Conservation (phyloP, 2,888 invertebrate genomes). For the Andrena marginata region DNA sequence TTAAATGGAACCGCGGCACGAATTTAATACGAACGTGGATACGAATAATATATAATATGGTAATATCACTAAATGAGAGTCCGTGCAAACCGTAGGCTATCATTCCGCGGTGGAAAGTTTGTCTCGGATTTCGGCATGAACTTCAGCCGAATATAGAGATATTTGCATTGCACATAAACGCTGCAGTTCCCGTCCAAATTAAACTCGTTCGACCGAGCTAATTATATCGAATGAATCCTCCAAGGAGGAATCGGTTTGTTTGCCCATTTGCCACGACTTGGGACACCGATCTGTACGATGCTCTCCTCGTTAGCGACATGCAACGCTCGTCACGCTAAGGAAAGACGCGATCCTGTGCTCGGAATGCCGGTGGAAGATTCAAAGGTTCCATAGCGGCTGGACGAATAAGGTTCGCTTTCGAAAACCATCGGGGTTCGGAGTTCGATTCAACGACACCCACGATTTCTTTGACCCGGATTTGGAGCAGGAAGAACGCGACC, state of each 20-base stretch:
- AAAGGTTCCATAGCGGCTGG: conserved; percentile 14
- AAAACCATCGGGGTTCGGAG: conserved; percentile 27
- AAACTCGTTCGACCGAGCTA: not conserved
- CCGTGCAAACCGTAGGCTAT: conserved; percentile 37
- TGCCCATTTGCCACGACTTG: conserved; percentile 30
- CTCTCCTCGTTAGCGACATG: conserved; percentile 39
- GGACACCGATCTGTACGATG: not conserved
- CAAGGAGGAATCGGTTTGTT: conserved; percentile 15
- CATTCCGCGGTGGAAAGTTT: conserved; percentile 59
- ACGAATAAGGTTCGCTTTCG: conserved; percentile 13
- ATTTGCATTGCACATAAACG: conserved; percentile 18
- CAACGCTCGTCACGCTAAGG: conserved; percentile 16
- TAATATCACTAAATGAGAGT: conserved; percentile 44
- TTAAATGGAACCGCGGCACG: conserved; percentile 19
- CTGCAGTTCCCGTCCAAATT: conserved; percentile 18
- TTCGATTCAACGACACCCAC: conserved; percentile 27
- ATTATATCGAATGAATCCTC: conserved; percentile 10
- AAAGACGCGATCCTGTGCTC: conserved; percentile 9
- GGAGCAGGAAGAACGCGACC: conserved; percentile 4
- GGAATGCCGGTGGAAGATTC: conserved; percentile 36
- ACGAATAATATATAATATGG: conserved; percentile 37
- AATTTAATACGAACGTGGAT: conserved; percentile 33
- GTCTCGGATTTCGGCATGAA: conserved; percentile 49
- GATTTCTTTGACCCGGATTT: conserved; percentile 37
- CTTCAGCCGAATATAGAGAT: conserved; percentile 5